Evolutionary conservation across 92 coral and sea anemone species (phyloP).

Genomic region (Scolanthus callimorphus): DNA sequence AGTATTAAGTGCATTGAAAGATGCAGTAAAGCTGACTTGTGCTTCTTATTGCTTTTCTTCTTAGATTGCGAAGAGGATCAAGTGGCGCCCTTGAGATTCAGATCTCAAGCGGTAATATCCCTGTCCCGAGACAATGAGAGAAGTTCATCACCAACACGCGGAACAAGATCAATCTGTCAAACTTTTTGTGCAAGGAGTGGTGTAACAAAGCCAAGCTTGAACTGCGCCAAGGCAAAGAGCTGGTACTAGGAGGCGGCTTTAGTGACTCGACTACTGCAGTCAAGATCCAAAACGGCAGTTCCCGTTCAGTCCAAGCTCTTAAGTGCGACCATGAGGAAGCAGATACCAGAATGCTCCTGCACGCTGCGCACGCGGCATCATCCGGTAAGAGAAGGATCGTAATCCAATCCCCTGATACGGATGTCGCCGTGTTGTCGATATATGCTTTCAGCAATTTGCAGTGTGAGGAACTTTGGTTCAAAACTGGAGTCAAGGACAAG

Average conservation of each 20-base stretch:
- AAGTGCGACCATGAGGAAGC: constrained; percentile 42
- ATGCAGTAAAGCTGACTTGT: too few relatives aligned
- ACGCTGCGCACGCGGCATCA: constrained; percentile 33
- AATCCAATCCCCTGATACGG: constrained; percentile 50
- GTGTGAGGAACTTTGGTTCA: constrained; percentile 55
- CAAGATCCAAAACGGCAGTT: constrained; percentile 9
- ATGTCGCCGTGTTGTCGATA: constrained; percentile 44
- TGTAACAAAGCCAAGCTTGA: constrained; percentile 1
- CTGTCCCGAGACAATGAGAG: constrained; percentile 11
- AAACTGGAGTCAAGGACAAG: constrained; percentile 49
- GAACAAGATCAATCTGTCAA: constrained; percentile 17
- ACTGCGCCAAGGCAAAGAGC: constrained; percentile 8
- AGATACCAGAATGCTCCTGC: constrained; percentile 44
- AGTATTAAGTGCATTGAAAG: too few relatives aligned
- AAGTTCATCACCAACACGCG: constrained; percentile 8
- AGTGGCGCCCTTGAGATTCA: constrained; percentile 4
- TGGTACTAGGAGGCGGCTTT: constrained; percentile 3
- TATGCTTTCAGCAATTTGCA: constrained; percentile 7
- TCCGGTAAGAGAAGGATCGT: constrained; percentile 29
- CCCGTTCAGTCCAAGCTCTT: constrained; percentile 11
- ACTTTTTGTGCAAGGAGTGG: constrained; percentile 12
- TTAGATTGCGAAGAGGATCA: constrained; percentile 15
- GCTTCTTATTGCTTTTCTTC: too few relatives aligned
- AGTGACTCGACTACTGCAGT: constrained; percentile 1
- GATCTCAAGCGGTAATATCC: constrained; percentile 12